These are phyloP conservation scores for Gouania willdenowi DNA, from an alignment of 2,797 vertebrate species.

Conservation along the genomic window DNA sequence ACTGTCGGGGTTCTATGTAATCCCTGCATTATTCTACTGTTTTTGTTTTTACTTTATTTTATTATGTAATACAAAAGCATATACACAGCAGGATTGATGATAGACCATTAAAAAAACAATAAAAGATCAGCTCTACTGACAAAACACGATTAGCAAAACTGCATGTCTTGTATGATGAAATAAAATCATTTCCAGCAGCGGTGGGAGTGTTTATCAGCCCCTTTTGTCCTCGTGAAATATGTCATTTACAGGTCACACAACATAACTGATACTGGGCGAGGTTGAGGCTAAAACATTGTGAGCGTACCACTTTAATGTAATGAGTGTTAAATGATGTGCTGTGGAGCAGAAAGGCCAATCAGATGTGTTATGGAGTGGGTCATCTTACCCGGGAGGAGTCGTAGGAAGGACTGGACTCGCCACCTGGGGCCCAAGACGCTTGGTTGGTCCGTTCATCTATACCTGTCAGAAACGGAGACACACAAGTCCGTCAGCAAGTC, in stretches of 20 bases:
- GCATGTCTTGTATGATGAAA: too few species aligned
- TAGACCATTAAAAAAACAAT: too few species aligned
- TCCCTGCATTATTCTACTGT: too few species aligned
- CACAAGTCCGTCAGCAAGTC: slow-evolving; percentile 54
- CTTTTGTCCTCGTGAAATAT: slow-evolving; percentile 21
- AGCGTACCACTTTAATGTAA: slow-evolving; percentile 44
- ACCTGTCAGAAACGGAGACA: slow-evolving; percentile 79
- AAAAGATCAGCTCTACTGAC: too few species aligned
- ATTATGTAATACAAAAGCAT: too few species aligned
- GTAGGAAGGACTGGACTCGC: slow-evolving; percentile 90
- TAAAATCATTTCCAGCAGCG: background rate
- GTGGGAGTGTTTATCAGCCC: slow-evolving; percentile 6
- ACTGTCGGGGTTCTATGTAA: too few species aligned
- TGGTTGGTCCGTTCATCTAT: slow-evolving; percentile 91
- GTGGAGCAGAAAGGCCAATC: slow-evolving; percentile 56
- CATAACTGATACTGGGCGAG: slow-evolving; percentile 7
- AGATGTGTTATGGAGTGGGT: slow-evolving; percentile 36
- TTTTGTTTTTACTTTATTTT: too few species aligned
- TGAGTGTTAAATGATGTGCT: slow-evolving; percentile 58
- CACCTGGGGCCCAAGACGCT: slow-evolving; percentile 89
- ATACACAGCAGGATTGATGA: too few species aligned
- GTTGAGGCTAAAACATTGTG: slow-evolving; percentile 34
- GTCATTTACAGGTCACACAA: slow-evolving; percentile 21
- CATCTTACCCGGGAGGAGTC: slow-evolving; percentile 93
- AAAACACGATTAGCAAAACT: too few species aligned